Conservation (phyloP, 2,888 invertebrate genomes). For the Eupithecia centaureata region DNA sequence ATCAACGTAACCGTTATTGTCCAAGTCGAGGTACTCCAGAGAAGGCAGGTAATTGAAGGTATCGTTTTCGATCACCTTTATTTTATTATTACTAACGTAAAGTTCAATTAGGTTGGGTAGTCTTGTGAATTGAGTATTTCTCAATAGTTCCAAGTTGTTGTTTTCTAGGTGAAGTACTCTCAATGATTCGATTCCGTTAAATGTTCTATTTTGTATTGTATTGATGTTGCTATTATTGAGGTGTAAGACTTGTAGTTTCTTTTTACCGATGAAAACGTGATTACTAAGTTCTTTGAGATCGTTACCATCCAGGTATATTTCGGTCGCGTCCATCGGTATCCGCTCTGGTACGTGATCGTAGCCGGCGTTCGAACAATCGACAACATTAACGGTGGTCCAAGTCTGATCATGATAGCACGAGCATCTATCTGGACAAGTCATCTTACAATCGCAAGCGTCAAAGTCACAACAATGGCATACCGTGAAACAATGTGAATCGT, state of each 20-base stretch:
- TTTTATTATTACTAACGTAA: conserved; percentile 90
- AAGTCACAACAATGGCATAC: conserved; percentile 95
- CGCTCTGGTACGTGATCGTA: conserved; percentile 90
- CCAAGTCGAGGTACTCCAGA: conserved; percentile 88
- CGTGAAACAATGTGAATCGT: conserved; percentile 92
- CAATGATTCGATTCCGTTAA: conserved; percentile 90
- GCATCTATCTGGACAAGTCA: conserved; percentile 94
- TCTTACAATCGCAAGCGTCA: conserved; percentile 95
- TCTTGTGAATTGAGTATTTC: conserved; percentile 91
- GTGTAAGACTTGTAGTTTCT: conserved; percentile 90
- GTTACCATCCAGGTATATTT: conserved; percentile 93
- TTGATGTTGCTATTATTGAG: conserved; percentile 91
- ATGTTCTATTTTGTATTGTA: conserved; percentile 91
- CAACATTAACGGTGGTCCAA: conserved; percentile 91
- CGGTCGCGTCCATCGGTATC: conserved; percentile 95
- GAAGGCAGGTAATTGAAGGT: conserved; percentile 90
- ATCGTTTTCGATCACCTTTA: conserved; percentile 88
- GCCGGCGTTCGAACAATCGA: conserved; percentile 90
- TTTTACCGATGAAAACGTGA: conserved; percentile 94
- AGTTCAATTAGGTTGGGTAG: conserved; percentile 89
- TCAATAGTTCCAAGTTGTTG: conserved; percentile 88
- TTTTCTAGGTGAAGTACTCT: conserved; percentile 90
- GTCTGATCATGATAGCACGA: conserved; percentile 94
- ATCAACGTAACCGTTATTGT: conserved; percentile 90
- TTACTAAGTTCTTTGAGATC: conserved; percentile 90